Conservation (phyloP, 2,797 vertebrate species). For the Sebastes umbrosus region DNA sequence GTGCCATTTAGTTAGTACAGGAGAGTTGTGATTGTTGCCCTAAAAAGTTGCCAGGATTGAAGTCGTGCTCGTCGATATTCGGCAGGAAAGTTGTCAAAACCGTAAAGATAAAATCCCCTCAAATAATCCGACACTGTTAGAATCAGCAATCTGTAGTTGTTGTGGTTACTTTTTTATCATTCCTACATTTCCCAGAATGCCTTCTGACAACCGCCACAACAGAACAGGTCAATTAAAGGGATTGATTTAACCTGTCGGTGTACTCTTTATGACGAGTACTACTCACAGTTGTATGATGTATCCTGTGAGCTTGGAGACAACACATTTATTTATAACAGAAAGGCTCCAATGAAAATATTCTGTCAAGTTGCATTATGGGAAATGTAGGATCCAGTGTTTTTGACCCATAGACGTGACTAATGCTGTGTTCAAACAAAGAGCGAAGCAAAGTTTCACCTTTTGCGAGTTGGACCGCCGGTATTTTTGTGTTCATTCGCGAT, state of each 20-base stretch:
- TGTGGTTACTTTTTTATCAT: background rate
- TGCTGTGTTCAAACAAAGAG: no score
- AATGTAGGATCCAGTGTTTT: conserved; percentile 5
- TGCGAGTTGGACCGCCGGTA: no score
- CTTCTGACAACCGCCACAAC: background rate
- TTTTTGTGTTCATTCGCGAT: no score
- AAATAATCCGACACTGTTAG: background rate
- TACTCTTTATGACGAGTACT: background rate
- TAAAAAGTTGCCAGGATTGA: background rate
- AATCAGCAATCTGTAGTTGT: background rate
- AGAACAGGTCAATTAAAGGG: background rate
- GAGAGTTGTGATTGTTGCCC: background rate
- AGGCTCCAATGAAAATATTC: background rate
- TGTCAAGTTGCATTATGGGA: conserved; percentile 26
- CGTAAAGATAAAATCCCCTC: conserved; percentile 18
- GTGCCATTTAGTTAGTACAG: conserved; percentile 14
- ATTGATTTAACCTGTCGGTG: background rate
- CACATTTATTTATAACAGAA: background rate
- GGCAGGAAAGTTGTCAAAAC: background rate
- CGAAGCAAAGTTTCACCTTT: no score
- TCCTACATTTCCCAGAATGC: conserved; percentile 33
- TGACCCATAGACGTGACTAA: no score
- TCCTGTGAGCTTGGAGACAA: background rate
- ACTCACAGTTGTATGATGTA: background rate
- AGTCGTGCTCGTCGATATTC: no score